Evolutionary conservation across 1,140 invertebrate genomes (phyloP).

Genomic region (Orius insidiosus): DNA sequence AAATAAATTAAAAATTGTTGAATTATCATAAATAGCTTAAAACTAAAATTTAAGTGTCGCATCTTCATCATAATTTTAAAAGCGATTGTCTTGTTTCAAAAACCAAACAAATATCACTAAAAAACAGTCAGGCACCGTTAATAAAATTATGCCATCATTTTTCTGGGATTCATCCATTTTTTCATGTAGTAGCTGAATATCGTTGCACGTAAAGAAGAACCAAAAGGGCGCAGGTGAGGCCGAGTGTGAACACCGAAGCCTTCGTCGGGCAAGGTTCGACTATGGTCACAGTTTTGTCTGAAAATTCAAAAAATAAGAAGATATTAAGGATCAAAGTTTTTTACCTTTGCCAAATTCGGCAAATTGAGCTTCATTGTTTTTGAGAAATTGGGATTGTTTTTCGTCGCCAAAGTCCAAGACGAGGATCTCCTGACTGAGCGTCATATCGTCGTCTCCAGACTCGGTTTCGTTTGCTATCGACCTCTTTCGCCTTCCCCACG

Average conservation of each 20-base stretch:
- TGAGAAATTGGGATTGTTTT: slow-evolving; percentile 60
- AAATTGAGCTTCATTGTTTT: slow-evolving; percentile 44
- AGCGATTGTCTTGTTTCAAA: not conserved
- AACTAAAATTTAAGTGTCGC: slow-evolving; percentile 15
- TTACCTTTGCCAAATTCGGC: slow-evolving; percentile 56
- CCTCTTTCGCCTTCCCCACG: slow-evolving; percentile 75
- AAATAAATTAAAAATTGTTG: slow-evolving; percentile 3
- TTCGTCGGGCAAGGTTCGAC: slow-evolving; percentile 78
- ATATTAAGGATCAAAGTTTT: not conserved
- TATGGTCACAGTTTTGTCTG: slow-evolving; percentile 72
- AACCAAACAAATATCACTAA: not conserved
- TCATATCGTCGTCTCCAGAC: slow-evolving; percentile 57
- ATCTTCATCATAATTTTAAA: slow-evolving; percentile 18
- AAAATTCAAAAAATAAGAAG: slow-evolving; percentile 21
- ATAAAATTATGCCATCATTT: slow-evolving; percentile 40
- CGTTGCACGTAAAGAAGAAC: slow-evolving; percentile 79
- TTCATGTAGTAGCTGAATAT: slow-evolving; percentile 82
- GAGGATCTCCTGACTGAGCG: slow-evolving; percentile 80
- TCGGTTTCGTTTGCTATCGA: slow-evolving; percentile 38
- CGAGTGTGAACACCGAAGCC: slow-evolving; percentile 69
- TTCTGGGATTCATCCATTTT: slow-evolving; percentile 68
- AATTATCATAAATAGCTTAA: slow-evolving; percentile 11
- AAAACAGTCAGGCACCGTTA: not conserved
- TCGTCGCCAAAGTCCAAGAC: slow-evolving; percentile 82
- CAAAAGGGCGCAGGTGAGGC: slow-evolving; percentile 74